These are phyloP conservation scores for Ethmia dodecea DNA, from an alignment of 2,888 invertebrate species.

Conservation along the genomic window DNA sequence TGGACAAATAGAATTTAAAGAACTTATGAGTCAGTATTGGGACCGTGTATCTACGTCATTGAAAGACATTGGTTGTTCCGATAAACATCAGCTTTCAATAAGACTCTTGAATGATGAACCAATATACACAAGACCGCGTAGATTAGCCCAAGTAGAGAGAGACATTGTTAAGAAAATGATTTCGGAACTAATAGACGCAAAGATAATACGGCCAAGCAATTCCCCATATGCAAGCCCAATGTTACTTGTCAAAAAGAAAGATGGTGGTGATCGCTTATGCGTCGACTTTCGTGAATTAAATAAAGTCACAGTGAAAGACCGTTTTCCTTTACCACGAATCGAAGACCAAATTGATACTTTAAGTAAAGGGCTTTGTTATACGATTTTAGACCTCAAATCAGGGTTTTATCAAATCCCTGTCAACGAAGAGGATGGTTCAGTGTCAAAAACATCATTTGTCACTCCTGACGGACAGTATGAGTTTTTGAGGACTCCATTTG, in stretches of 20 bases:
- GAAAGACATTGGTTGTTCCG: no score
- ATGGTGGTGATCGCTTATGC: constrained; percentile 2
- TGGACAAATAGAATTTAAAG: no score
- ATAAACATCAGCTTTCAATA: no score
- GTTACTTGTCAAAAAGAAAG: constrained; percentile 8
- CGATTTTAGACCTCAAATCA: constrained; percentile 1
- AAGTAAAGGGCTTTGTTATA: neutral
- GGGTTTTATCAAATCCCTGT: constrained; percentile 3
- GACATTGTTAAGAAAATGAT: constrained; percentile 3
- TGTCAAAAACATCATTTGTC: constrained; percentile 1
- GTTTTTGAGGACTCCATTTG: constrained; percentile 2
- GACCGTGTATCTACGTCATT: no score
- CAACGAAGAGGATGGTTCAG: neutral
- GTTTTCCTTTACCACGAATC: constrained; percentile 6
- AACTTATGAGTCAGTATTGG: no score
- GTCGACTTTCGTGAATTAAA: constrained; percentile 7
- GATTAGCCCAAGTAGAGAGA: no score
- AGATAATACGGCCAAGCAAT: constrained; percentile 1
- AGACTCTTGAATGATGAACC: no score
- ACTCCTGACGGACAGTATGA: constrained; percentile 5
- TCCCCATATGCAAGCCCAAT: constrained; percentile 4
- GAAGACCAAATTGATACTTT: constrained; percentile 6
- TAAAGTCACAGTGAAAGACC: constrained; percentile 4
- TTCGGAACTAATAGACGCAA: constrained; percentile 1
- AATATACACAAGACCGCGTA: no score